Conservation (phyloP, 2,797 vertebrate genomes). For the Pipistrellus kuhlii region DNA sequence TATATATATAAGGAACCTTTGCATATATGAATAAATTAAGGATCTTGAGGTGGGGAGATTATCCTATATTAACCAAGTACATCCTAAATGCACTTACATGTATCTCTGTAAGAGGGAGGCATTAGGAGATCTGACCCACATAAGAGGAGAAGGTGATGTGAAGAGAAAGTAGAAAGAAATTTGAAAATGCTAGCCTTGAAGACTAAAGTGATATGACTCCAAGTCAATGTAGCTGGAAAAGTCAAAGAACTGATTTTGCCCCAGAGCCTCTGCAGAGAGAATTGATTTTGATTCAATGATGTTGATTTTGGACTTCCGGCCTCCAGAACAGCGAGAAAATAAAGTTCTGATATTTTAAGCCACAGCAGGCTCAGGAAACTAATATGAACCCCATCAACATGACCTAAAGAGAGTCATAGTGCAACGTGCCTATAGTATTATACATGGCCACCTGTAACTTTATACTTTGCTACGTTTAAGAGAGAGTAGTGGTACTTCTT, state of each 20-base stretch:
- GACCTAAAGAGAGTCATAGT: background rate
- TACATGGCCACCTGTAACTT: background rate
- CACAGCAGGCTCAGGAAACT: background rate
- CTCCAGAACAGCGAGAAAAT: background rate
- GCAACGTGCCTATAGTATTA: background rate
- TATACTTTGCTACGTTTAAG: background rate
- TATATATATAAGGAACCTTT: background rate
- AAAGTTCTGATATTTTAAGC: background rate
- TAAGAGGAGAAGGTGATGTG: background rate
- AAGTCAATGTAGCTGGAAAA: background rate
- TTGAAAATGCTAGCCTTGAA: slow-evolving; percentile 10
- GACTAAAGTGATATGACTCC: background rate
- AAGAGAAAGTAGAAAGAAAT: background rate
- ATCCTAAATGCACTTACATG: background rate
- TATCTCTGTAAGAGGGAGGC: background rate
- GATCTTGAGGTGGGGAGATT: background rate
- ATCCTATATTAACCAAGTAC: background rate
- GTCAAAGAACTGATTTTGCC: background rate
- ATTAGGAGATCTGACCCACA: background rate
- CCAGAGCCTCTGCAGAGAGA: background rate
- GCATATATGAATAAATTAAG: slow-evolving; percentile 2
- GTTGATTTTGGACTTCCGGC: background rate
- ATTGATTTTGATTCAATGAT: background rate
- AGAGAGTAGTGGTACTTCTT: background rate
- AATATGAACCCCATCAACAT: background rate